Conservation (phyloP, 1,140 invertebrate genomes). For the Tetragonula clypearis region DNA sequence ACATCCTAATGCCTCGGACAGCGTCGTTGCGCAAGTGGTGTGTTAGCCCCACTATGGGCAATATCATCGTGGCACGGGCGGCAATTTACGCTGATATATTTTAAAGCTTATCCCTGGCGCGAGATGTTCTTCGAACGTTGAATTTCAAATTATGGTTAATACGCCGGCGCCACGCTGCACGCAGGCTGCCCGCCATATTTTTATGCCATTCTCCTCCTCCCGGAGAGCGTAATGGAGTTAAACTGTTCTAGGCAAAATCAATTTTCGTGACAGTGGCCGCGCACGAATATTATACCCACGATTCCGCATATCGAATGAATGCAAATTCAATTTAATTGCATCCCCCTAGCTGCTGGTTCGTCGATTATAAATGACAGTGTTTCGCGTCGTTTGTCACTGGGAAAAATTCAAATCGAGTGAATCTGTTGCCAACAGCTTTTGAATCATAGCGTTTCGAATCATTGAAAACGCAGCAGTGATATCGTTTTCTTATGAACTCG, state of each 20-base stretch:
- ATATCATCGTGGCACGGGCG: neutral
- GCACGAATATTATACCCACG: neutral
- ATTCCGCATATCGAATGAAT: neutral
- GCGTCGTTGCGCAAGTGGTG: neutral
- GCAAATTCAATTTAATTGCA: neutral
- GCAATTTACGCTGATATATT: conserved; percentile 42
- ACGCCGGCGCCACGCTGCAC: conserved; percentile 1
- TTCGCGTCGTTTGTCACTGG: too few relatives aligned
- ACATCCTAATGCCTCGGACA: neutral
- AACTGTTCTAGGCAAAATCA: neutral
- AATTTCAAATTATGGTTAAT: conserved; percentile 43
- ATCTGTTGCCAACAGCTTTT: too few relatives aligned
- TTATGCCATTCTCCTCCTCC: too few relatives aligned
- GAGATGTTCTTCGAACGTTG: conserved; percentile 4
- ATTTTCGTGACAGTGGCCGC: neutral
- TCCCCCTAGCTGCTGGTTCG: neutral
- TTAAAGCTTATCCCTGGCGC: conserved; percentile 9
- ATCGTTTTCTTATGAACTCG: too few relatives aligned
- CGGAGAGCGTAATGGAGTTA: too few relatives aligned
- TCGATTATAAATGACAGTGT: neutral
- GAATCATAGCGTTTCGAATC: too few relatives aligned
- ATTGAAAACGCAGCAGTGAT: too few relatives aligned
- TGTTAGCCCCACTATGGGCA: conserved; percentile 26
- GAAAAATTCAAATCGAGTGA: too few relatives aligned
- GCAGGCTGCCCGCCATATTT: neutral